These are phyloP conservation scores for Apteryx owenii DNA, from an alignment of 2,113 vertebrate species.

Conservation along the genomic window DNA sequence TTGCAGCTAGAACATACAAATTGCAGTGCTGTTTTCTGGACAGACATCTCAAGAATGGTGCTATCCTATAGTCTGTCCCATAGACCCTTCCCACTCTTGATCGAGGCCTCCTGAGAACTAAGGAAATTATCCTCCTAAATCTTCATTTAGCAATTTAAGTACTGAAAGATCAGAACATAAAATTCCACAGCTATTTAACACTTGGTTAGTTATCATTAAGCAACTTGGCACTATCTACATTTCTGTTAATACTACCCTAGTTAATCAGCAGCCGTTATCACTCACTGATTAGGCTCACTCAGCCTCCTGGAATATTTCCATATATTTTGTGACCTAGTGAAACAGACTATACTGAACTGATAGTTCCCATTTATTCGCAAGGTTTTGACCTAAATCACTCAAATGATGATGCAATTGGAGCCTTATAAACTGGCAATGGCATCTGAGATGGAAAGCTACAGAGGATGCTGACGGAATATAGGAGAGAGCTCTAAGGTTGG, in stretches of 20 bases:
- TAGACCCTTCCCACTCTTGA: not conserved
- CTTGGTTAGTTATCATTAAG: constrained; percentile 39
- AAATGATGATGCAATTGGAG: not conserved
- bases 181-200: constrained; percentile 56
- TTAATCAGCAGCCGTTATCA: constrained; percentile 27
- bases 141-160: constrained; percentile 32
- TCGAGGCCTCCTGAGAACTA: not conserved
- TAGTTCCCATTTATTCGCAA: not conserved
- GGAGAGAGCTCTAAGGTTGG: not conserved
- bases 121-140: not conserved
- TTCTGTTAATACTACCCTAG: constrained; percentile 29
- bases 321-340: not conserved
- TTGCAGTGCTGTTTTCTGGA: not conserved
- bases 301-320: constrained; percentile 25
- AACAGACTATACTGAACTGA: not conserved
- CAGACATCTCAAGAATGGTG: not conserved
- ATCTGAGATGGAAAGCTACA: not conserved
- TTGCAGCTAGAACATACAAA: not conserved
- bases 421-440: not conserved
- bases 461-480: not conserved
- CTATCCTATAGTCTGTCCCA: not conserved
- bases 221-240: not conserved
- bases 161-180: constrained; percentile 24
- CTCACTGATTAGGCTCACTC: not conserved
- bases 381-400: not conserved